phyloP scores from a whole-genome alignment of 1,140 invertebrate genomes.

The Chionoecetes opilio region DNA sequence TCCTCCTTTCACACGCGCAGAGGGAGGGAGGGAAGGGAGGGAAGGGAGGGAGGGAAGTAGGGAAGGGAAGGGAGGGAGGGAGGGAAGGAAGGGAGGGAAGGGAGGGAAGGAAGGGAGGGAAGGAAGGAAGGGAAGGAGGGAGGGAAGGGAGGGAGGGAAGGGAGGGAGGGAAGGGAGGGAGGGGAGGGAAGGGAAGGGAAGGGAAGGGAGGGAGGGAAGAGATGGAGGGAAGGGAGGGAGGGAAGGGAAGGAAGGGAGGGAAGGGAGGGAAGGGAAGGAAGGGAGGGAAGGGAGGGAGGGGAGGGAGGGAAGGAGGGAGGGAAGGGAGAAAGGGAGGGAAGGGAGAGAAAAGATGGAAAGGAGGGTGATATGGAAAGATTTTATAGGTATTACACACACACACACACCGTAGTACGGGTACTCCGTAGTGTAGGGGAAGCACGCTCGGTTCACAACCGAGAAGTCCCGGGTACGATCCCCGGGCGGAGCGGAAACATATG shows the following conservation, averaged over 20 bases:
- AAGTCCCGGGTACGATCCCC: too few species aligned
- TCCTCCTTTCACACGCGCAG: too few species aligned
- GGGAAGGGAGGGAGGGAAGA: not conserved
- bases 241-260: not conserved
- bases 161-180: too few species aligned
- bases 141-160: not conserved
- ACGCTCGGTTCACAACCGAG: too few species aligned
- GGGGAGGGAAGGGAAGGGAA: too few species aligned
- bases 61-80: not conserved
- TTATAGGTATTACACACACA: not conserved
- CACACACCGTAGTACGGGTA: too few species aligned
- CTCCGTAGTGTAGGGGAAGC: too few species aligned
- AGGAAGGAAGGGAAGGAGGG: not conserved
- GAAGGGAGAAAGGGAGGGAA: not conserved
- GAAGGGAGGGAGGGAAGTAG: not conserved
- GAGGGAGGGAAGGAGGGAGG: not conserved
- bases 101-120: conserved; percentile 15
- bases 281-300: not conserved
- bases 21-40: too few species aligned
- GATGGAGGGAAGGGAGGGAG: not conserved
- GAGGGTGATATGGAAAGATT: too few species aligned
- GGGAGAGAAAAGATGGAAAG: not conserved
- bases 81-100: not conserved
- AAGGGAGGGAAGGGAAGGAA: conserved; percentile 2
- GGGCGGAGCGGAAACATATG: too few species aligned